Conservation (phyloP, 2,797 vertebrate species). For the Geotria australis region DNA sequence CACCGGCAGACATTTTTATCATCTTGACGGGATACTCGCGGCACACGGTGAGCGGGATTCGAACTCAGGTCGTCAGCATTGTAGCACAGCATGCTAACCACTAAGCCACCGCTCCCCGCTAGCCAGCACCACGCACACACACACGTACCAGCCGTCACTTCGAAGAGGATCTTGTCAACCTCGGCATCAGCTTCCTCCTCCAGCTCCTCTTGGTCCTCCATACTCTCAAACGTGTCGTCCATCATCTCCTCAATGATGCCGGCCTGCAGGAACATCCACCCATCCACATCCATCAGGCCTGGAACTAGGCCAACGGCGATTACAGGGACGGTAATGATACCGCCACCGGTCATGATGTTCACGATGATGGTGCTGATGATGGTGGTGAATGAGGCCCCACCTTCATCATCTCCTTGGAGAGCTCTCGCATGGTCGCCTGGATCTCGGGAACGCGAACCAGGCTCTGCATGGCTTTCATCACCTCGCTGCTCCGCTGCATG, state of each 20-base stretch:
- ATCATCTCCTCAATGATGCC: slow-evolving; percentile 95
- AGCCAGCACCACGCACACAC: background rate
- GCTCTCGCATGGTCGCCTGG: slow-evolving; percentile 74
- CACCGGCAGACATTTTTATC: too few species aligned
- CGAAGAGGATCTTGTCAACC: slow-evolving; percentile 82
- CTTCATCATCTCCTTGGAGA: slow-evolving; percentile 99
- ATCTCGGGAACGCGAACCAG: slow-evolving; percentile 82
- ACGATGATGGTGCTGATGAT: background rate
- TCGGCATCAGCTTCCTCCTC: slow-evolving; percentile 75
- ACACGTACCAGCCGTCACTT: slow-evolving; percentile 64
- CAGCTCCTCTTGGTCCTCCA: slow-evolving; percentile 94
- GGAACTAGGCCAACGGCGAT: too few species aligned
- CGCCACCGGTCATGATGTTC: too few species aligned
- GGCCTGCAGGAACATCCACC: slow-evolving; percentile 13
- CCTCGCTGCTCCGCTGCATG: slow-evolving; percentile 80
- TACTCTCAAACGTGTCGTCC: slow-evolving; percentile 71
- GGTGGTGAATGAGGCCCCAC: slow-evolving; percentile 12
- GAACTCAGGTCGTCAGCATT: too few species aligned
- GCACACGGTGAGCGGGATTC: too few species aligned
- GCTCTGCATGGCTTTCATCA: slow-evolving; percentile 94
- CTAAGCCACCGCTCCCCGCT: too few species aligned
- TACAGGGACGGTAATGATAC: too few species aligned
- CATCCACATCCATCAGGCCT: background rate
- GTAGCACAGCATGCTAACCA: too few species aligned
- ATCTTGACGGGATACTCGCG: too few species aligned